phyloP scores from a whole-genome alignment of 2,797 vertebrate species.

The Scolopax bukidnonensis region DNA sequence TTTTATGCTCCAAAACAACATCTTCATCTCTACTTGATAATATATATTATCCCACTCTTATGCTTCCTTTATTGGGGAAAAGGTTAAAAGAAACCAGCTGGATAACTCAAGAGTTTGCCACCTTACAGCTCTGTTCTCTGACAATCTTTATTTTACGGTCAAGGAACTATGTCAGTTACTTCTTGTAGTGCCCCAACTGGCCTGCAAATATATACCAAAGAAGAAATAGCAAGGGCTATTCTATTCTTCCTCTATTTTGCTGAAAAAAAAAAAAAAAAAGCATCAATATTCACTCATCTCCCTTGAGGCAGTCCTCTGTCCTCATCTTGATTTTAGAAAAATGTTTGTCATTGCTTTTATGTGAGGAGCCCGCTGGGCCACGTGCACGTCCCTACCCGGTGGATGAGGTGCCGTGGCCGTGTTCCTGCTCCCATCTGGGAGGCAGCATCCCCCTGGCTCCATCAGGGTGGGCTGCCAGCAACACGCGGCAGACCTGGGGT shows the following conservation, averaged over 20 bases:
- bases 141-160: background rate
- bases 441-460: background rate
- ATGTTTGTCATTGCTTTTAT: background rate
- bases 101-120: background rate
- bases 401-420: background rate
- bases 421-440: rapidly evolving
- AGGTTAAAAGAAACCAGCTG: background rate
- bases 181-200: background rate
- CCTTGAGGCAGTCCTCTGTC: background rate
- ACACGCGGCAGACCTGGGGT: rapidly evolving
- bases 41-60: background rate
- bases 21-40: background rate
- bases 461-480: background rate
- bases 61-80: background rate
- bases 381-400: rapidly evolving
- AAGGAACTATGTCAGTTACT: background rate
- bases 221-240: background rate
- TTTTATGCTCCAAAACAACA: background rate
- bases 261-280: background rate
- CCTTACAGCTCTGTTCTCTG: background rate
- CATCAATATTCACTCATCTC: background rate
- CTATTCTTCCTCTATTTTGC: background rate
- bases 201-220: background rate
- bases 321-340: background rate
- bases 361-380: rapidly evolving